phyloP scores from a whole-genome alignment of 1,140 invertebrate genomes.

The Leptonema lineaticorne region DNA sequence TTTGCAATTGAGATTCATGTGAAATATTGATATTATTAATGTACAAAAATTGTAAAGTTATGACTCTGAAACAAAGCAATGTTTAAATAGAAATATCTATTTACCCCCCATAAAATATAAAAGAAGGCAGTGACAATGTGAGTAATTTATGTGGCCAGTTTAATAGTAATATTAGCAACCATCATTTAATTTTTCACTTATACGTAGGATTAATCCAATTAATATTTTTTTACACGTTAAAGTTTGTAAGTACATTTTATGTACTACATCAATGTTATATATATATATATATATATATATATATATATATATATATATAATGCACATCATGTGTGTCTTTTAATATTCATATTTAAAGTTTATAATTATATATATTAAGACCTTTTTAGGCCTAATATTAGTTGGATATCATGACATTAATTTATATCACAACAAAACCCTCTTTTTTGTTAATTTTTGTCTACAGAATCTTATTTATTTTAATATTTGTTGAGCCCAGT shows the following conservation, averaged over 20 bases:
- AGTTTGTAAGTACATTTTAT: too few species aligned
- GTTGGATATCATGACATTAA: too few species aligned
- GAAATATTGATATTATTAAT: constrained; percentile 1
- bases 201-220: not conserved
- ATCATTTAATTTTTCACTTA: not conserved
- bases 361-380: too few species aligned
- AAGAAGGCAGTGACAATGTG: too few species aligned
- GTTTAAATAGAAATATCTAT: not conserved
- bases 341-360: too few species aligned
- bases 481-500: constrained; percentile 13
- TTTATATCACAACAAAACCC: not conserved
- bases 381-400: too few species aligned
- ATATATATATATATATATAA: too few species aligned
- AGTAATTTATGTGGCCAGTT: not conserved
- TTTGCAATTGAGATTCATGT: not conserved
- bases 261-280: too few species aligned
- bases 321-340: too few species aligned
- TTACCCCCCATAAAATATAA: not conserved
- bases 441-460: not conserved
- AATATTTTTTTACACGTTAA: too few species aligned
- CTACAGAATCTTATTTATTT: constrained; percentile 9
- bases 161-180: not conserved
- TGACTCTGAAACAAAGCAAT: not conserved
- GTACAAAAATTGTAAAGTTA: constrained; percentile 8
- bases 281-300: too few species aligned